Conservation (phyloP, 2,888 invertebrate genomes). For the Xylophagus ater region DNA sequence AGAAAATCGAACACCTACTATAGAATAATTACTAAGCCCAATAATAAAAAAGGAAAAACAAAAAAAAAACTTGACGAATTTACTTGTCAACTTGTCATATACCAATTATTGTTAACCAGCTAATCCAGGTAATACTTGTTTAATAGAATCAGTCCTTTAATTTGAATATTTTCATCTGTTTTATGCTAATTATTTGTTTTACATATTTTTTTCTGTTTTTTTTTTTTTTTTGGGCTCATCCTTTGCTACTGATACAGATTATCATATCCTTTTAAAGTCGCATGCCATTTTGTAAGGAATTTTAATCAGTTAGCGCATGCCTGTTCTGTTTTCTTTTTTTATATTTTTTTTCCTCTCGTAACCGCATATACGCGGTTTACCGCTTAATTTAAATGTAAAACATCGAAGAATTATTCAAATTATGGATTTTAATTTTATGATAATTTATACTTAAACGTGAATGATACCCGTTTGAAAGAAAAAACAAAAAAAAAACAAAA, state of each 20-base stretch:
- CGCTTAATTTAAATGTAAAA: background rate
- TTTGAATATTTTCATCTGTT: constrained; percentile 10
- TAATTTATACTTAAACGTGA: constrained; percentile 15
- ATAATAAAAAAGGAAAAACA: too few species aligned
- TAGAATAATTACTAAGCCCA: too few species aligned
- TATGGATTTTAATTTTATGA: constrained; percentile 17
- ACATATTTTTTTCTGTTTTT: constrained; percentile 9
- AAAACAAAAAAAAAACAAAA: too few species aligned
- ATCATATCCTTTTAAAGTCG: constrained; percentile 6
- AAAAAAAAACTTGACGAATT: too few species aligned
- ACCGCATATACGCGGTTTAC: constrained; percentile 3
- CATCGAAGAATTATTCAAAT: constrained; percentile 12
- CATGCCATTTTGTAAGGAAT: constrained; percentile 11
- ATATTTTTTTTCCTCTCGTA: background rate
- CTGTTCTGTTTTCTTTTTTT: constrained; percentile 5
- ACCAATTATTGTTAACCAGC: too few species aligned
- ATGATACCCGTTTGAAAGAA: too few species aligned
- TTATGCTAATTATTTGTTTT: constrained; percentile 16
- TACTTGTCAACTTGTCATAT: too few species aligned
- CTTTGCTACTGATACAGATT: too few species aligned
- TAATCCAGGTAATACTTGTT: too few species aligned
- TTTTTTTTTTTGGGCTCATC: background rate
- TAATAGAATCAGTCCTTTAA: constrained; percentile 4
- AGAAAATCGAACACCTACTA: too few species aligned
- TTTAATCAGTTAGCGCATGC: constrained; percentile 17